Base-by-base conservation (phyloP, 2,888 invertebrate genomes). In the Melieria picta region DNA sequence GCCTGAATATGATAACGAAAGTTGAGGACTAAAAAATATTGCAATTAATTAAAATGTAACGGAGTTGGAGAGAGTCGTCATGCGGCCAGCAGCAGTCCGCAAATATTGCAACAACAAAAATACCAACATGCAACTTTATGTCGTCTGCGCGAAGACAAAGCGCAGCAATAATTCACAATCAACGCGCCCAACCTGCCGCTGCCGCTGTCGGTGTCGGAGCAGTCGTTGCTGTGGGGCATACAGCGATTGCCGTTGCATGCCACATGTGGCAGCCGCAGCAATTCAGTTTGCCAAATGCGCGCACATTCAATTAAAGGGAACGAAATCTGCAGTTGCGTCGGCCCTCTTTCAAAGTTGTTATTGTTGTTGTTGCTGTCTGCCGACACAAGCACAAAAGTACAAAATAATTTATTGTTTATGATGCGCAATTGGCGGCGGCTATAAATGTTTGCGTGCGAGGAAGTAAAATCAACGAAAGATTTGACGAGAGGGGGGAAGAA, bases 31-130 rank as follows among this genome's bases (percentile, higher is more conserved):
- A 61, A 61, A 60, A 67, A 61, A 60, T 67, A 67, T 67, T 67
- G 43, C 60, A 67, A 52, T 69, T 69, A 69, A 69, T 69, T 69
- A 69, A 69, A 69, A 69, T 67, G 60, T 69, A 69, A 69, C 69
- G 63, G 42, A 63, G 56, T 69, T 57, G 42, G 55, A 30, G 61
- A 62, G 61, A 55, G 56, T 69, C 56, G 42, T 16, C 68, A 47
- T 7, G 5, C 11, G 16, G 61, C 11, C 16, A 7, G 52, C 6
- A 10, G 67, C 42, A 11, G 30, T 30, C 11, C 46, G 7, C 43
- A 58, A 58, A 11, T 58, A 9, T 1, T 30, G 58, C 58, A 30
- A 60, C 61, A 52, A n/a, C 30, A 42, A 58, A 43, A 61, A 48
- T 61, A 50, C 58, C 67, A 60, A 60, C 50, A 65, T 65, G 65